phyloP scores from a whole-genome alignment of 1,140 invertebrate species.

The Saxidomus purpurata region DNA sequence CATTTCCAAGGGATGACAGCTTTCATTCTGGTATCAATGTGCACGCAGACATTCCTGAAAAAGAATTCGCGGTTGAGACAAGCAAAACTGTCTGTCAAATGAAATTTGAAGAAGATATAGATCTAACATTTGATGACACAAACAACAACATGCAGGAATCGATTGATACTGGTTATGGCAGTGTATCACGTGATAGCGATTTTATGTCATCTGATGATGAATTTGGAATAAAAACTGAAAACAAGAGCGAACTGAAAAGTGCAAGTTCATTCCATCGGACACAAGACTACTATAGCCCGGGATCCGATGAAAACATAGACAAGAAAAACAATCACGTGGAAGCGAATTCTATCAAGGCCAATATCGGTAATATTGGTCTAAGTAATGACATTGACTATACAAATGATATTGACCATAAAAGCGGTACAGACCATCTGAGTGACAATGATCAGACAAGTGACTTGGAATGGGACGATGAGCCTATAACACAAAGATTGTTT shows the following conservation, averaged over 20 bases:
- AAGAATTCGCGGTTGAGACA: background rate
- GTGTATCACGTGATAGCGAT: slow-evolving; percentile 68
- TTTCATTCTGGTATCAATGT: slow-evolving; percentile 28
- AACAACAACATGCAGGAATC: slow-evolving; percentile 73
- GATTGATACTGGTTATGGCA: slow-evolving; percentile 77
- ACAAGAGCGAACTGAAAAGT: background rate
- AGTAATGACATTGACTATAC: background rate
- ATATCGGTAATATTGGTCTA: no score
- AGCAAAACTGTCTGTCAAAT: background rate
- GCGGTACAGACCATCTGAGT: no score
- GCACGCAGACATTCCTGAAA: background rate
- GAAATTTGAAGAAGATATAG: slow-evolving; percentile 1
- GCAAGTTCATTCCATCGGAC: background rate
- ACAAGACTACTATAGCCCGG: background rate
- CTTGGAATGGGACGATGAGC: slow-evolving; percentile 66
- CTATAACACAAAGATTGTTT: slow-evolving; percentile 43
- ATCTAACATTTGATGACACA: slow-evolving; percentile 59
- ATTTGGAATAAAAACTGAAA: slow-evolving; percentile 28
- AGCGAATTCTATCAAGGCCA: no score
- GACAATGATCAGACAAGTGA: slow-evolving; percentile 26
- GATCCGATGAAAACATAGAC: background rate
- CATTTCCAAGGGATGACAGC: slow-evolving; percentile 26
- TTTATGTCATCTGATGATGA: slow-evolving; percentile 52
- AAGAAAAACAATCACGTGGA: background rate
- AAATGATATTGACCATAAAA: background rate